Evolutionary conservation across 2,113 vertebrate genomes (phyloP), one percentile per base, ranked within the genome.

Genomic region (Pluvianellus socialis): DNA sequence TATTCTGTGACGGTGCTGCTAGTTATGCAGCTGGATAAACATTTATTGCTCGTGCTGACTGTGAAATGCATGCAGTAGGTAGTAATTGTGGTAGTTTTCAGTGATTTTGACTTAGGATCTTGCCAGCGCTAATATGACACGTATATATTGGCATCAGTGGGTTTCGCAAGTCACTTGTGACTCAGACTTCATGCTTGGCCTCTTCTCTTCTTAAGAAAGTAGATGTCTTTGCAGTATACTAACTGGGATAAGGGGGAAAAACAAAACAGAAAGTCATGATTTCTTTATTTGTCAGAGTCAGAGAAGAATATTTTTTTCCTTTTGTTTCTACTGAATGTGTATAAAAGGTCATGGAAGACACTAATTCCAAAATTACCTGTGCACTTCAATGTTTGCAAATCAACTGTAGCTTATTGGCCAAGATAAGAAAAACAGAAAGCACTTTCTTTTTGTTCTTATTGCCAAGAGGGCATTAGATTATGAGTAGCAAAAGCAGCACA

Each of bases 1-100:
- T 55, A 2, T 72, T n/a, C 42, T 86, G 19, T 44, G 38, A 2
- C 20, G n/a, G 33, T 1, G 5, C 47, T 81, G 68, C 47, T 62
- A 0, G 47, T 56, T 9, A 4, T 0, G 18, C 62, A 79, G 58
- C 74, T 88, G 32, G 30, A 42, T 17, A 11, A 70, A 32, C 11
- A 2, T 17, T 3, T 9, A 1, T n/a, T 61, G 72, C 27, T 83
- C 5, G 1, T 40, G 40, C 63, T 55, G 80, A 6, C 50, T 52
- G 17, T 30, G 61, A 55, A 1, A 7, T 7, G 27, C 5, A 1
- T 12, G 7, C 14, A 18, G 79, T 20, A 4, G 62, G 3, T 21
- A 13, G 33, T 3, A 26, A 32, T 49, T 10, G 0, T 2, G 30
- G 14, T 12, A 2, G 6, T 27, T 88, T 68, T 32, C 27, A 7